These are phyloP conservation scores for Delichon dasypus DNA, from an alignment of 2,797 vertebrate species.

Conservation along the genomic window DNA sequence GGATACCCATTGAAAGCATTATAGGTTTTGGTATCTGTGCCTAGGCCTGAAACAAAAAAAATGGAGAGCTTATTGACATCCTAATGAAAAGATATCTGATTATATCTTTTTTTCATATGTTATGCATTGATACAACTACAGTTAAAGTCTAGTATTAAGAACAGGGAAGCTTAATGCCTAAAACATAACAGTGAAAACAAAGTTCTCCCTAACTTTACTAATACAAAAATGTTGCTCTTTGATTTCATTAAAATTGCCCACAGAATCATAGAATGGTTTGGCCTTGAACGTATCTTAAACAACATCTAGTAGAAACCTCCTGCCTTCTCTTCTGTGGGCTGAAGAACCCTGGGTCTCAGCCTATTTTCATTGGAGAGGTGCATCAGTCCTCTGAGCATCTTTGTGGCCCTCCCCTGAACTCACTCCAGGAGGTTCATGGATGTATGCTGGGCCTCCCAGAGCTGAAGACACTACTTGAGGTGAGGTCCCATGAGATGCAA, in stretches of 20 bases:
- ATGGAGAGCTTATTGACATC: not conserved
- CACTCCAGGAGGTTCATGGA: not conserved
- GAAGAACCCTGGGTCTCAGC: not conserved
- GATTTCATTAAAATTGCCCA: not conserved
- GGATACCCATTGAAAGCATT: not conserved
- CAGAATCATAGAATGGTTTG: not conserved
- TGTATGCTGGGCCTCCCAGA: fast-evolving
- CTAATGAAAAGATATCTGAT: not conserved
- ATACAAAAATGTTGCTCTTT: not conserved
- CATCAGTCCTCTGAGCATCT: not conserved
- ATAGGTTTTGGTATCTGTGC: not conserved
- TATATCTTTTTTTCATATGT: not conserved
- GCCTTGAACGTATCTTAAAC: not conserved
- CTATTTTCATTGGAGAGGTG: not conserved
- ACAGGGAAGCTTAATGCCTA: not conserved
- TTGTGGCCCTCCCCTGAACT: not conserved
- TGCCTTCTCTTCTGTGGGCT: not conserved
- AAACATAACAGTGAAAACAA: not conserved
- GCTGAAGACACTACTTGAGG: not conserved
- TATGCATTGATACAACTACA: not conserved
- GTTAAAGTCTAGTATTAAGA: not conserved
- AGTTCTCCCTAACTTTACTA: not conserved
- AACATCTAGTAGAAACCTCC: not conserved
- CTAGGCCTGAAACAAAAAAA: not conserved
- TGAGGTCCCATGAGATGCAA: not conserved